Conservation (phyloP, 2,797 vertebrate genomes). For the Sciaenops ocellatus region DNA sequence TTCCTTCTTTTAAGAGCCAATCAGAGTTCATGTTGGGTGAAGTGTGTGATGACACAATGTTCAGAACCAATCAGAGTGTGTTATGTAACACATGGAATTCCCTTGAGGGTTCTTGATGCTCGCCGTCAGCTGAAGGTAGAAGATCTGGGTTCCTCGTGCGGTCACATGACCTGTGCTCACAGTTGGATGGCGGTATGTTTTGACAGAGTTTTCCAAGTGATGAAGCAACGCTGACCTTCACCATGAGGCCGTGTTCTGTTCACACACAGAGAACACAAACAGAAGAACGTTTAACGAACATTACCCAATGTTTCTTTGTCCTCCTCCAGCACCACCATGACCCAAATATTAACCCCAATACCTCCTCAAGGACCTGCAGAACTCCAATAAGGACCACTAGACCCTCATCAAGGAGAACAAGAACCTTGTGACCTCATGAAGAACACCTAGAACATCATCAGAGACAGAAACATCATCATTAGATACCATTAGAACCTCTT, state of each 20-base stretch:
- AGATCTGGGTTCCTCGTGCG: background rate
- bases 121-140: background rate
- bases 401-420: background rate
- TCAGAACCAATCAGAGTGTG: no score
- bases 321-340: no score
- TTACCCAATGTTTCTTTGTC: slow-evolving; percentile 2
- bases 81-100: background rate
- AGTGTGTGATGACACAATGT: no score
- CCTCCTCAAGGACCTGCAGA: background rate
- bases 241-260: background rate
- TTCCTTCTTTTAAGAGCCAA: no score
- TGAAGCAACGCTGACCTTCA: slow-evolving; percentile 43
- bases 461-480: background rate
- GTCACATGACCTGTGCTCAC: slow-evolving; percentile 35
- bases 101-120: background rate
- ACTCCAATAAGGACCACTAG: background rate
- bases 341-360: background rate
- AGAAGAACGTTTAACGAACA: background rate
- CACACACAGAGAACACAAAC: background rate
- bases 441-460: background rate
- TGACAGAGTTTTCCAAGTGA: slow-evolving; percentile 20
- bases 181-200: slow-evolving; percentile 24
- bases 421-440: background rate
- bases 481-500: background rate
- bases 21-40: no score